Conservation (phyloP, 2,888 invertebrate genomes). For the Agrochola lota region DNA sequence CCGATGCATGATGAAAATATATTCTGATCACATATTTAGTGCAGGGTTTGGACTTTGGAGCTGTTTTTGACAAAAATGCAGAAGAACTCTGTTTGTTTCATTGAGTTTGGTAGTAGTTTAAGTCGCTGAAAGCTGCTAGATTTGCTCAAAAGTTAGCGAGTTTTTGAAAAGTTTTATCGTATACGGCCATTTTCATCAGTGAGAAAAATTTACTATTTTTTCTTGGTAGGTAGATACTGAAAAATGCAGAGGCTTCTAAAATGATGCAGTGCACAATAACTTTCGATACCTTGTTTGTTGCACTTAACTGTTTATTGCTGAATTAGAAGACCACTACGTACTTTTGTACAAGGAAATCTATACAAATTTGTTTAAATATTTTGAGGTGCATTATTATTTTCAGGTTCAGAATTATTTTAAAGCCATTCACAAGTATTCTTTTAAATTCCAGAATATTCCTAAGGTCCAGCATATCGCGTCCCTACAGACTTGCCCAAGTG, state of each 20-base stretch:
- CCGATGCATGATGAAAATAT: slow-evolving; percentile 17
- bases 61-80: slow-evolving; percentile 5
- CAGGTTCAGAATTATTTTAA: not conserved
- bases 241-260: not conserved
- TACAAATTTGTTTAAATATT: not conserved
- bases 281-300: not conserved
- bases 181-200: not conserved
- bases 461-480: slow-evolving; percentile 37
- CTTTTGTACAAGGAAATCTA: not conserved
- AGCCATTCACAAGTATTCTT: not conserved
- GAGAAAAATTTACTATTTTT: not conserved
- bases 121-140: too few relatives aligned
- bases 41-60: not conserved
- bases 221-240: not conserved
- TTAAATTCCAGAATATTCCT: not conserved
- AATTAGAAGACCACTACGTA: not conserved
- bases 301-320: not conserved
- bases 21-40: slow-evolving; percentile 7
- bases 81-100: not conserved
- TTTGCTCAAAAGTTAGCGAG: not conserved
- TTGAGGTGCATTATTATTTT: not conserved
- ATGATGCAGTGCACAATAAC: not conserved
- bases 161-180: not conserved
- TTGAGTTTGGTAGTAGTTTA: not conserved
- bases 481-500: slow-evolving; percentile 41